Evolutionary conservation across 2,113 vertebrate species (phyloP).

Genomic region (Alligator sinensis): DNA sequence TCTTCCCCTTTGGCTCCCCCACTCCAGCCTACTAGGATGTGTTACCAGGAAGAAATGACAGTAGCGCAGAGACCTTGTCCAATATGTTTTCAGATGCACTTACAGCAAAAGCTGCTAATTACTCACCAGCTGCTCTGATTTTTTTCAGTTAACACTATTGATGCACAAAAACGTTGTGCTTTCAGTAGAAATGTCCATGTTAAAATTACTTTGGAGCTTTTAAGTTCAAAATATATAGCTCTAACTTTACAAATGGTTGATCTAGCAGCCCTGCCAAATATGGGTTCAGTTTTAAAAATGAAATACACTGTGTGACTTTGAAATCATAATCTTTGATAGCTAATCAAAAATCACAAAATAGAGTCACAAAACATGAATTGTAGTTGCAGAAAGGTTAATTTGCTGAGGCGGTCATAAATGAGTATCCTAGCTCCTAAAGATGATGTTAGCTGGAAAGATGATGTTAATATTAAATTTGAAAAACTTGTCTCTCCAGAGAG

Average conservation of each 20-base stretch:
- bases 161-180: not conserved
- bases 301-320: constrained; percentile 48
- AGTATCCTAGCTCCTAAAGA: not conserved
- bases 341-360: constrained; percentile 54
- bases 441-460: not conserved
- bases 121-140: not conserved
- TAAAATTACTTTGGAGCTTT: constrained; percentile 11
- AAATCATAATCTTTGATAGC: constrained; percentile 59
- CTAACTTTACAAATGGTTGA: constrained; percentile 56
- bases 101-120: not conserved
- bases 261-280: constrained; percentile 49
- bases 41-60: not conserved
- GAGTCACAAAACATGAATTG: constrained; percentile 16
- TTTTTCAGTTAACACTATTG: not conserved
- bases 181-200: not conserved
- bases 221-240: constrained; percentile 10
- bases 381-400: constrained; percentile 24
- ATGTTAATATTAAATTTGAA: too few relatives aligned
- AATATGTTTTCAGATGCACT: not conserved
- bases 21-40: not conserved
- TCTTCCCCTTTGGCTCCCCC: not conserved
- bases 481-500: too few relatives aligned
- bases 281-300: constrained; percentile 41
- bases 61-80: not conserved
- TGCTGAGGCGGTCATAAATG: constrained; percentile 5